These are phyloP conservation scores for Sebastes vulpes DNA, from an alignment of 2,797 vertebrate species.

Conservation along the genomic window DNA sequence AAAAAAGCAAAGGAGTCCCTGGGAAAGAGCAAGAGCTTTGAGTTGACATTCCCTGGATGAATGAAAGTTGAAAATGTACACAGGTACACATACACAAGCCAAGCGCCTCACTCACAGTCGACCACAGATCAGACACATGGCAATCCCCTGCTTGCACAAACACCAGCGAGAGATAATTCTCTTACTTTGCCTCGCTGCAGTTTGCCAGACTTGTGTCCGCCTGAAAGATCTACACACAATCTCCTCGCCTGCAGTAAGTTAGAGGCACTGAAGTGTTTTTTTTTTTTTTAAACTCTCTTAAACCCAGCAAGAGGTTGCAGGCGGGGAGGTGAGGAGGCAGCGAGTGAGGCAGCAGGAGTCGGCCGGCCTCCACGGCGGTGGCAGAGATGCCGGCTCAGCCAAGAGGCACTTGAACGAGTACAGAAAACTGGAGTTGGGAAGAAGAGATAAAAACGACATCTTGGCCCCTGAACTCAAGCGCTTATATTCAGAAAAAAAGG, in stretches of 20 bases:
- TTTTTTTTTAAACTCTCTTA: constrained; percentile 22
- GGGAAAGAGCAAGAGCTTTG: neutral
- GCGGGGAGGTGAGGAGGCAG: constrained; percentile 14
- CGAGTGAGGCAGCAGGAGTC: neutral
- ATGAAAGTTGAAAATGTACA: neutral
- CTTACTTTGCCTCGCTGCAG: constrained; percentile 42
- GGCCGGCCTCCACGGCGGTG: neutral
- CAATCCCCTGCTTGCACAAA: constrained; percentile 15
- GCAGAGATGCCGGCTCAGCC: constrained; percentile 14
- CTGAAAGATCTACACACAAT: constrained; percentile 41
- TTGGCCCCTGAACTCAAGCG: neutral
- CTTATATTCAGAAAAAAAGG: neutral
- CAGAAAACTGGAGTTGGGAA: neutral
- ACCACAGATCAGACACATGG: constrained; percentile 1
- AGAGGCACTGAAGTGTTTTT: constrained; percentile 32
- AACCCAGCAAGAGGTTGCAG: constrained; percentile 26
- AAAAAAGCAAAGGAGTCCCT: neutral
- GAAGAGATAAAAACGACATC: constrained; percentile 17
- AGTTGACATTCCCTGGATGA: neutral
- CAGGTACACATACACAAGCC: neutral
- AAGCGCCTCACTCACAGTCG: neutral
- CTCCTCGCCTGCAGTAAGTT: constrained; percentile 29
- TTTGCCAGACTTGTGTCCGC: constrained; percentile 37
- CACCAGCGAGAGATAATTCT: constrained; percentile 44
- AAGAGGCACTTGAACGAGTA: constrained; percentile 20